Evolutionary conservation across 2,888 invertebrate genomes (phyloP).

Genomic region (Macrosiphum euphorbiae): DNA sequence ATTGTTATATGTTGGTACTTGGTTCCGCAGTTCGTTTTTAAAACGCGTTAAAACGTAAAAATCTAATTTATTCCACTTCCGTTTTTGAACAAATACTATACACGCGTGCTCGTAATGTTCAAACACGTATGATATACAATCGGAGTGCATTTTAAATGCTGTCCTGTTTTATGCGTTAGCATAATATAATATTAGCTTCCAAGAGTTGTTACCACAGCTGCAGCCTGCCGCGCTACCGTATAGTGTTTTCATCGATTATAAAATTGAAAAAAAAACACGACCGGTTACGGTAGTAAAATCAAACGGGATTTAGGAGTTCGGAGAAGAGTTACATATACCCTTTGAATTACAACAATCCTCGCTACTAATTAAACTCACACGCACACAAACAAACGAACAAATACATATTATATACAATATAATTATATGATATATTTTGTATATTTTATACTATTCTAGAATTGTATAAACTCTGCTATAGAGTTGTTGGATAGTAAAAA

Average conservation of each 20-base stretch:
- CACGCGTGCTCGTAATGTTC: slow-evolving; percentile 18
- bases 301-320: neutral
- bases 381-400: too few species aligned
- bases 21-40: slow-evolving; percentile 28
- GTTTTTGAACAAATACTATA: slow-evolving; percentile 32
- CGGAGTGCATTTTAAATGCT: neutral
- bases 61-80: slow-evolving; percentile 57
- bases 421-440: neutral
- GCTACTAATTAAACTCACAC: slow-evolving; percentile 18
- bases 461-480: neutral
- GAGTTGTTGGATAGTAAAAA: neutral
- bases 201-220: neutral
- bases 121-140: slow-evolving; percentile 24
- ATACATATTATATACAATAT: neutral
- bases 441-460: neutral
- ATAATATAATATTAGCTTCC: neutral
- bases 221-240: neutral
- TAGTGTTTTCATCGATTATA: neutral
- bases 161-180: neutral
- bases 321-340: neutral
- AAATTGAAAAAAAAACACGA: neutral
- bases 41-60: slow-evolving; percentile 55
- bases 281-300: neutral
- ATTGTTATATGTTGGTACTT: neutral
- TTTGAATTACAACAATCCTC: neutral